These are phyloP conservation scores for Lethenteron reissneri DNA, from an alignment of 2,113 vertebrate genomes.

Conservation along the genomic window DNA sequence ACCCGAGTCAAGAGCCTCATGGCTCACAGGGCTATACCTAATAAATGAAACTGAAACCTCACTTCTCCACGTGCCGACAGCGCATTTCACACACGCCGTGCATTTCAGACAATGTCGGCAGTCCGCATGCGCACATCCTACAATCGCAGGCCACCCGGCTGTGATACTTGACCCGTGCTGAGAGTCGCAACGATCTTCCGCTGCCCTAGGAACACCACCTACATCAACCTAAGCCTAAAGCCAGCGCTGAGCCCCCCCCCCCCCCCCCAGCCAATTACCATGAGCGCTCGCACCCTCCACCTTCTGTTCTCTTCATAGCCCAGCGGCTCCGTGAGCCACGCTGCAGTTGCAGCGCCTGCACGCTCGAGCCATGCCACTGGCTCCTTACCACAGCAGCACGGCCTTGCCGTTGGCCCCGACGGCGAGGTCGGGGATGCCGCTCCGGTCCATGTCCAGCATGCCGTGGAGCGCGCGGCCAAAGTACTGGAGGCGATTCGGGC, in stretches of 20 bases:
- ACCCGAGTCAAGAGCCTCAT: no score
- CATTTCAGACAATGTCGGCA: no score
- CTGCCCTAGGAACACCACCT: not conserved
- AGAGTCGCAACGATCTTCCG: no score
- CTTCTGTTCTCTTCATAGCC: not conserved
- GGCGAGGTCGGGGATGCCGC: slow-evolving; percentile 58
- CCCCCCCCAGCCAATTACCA: not conserved
- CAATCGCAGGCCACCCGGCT: no score
- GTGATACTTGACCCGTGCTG: no score
- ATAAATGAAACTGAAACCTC: no score
- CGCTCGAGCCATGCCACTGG: not conserved
- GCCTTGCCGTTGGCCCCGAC: slow-evolving; percentile 63
- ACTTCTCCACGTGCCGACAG: no score
- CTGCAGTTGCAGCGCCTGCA: not conserved
- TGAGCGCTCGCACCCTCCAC: not conserved
- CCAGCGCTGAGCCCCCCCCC: no score
- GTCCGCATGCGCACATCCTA: no score
- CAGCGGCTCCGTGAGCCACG: not conserved
- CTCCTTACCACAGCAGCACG: slow-evolving; percentile 58
- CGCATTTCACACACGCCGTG: no score
- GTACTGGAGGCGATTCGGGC: slow-evolving; percentile 37
- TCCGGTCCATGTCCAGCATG: slow-evolving; percentile 64
- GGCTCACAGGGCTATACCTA: no score
- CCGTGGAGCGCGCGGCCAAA: slow-evolving; percentile 81
- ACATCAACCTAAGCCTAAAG: not conserved